These are phyloP conservation scores for Zaprionus nigranus DNA, from an alignment of 1,140 invertebrate genomes.

Conservation along the genomic window DNA sequence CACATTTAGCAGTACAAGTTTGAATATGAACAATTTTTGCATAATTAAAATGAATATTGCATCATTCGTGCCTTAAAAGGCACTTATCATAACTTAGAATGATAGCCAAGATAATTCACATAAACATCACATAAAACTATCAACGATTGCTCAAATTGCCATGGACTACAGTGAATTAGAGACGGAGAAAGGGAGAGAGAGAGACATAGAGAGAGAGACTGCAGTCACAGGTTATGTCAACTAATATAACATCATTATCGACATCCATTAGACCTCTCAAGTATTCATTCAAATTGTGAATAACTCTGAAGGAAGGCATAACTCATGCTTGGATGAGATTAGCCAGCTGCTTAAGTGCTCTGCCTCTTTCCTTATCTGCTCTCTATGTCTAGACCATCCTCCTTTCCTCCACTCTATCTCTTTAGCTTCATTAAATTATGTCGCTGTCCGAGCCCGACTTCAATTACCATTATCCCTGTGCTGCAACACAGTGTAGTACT, in stretches of 20 bases:
- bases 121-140: background rate
- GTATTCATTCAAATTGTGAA: conserved; percentile 22
- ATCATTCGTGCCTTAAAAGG: too few relatives aligned
- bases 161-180: background rate
- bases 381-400: background rate
- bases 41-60: too few relatives aligned
- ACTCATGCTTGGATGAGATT: conserved; percentile 14
- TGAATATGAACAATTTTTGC: too few relatives aligned
- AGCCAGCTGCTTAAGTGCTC: conserved; percentile 18
- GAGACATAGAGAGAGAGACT: background rate
- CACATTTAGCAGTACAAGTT: too few relatives aligned
- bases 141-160: background rate
- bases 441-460: conserved; percentile 9
- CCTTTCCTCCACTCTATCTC: background rate
- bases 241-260: background rate
- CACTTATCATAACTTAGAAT: background rate
- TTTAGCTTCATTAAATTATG: conserved; percentile 32
- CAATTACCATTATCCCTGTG: conserved; percentile 51
- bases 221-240: background rate
- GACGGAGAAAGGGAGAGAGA: background rate
- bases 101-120: background rate
- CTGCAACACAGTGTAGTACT: conserved; percentile 13
- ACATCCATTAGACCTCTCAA: conserved; percentile 19
- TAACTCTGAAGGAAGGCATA: conserved; percentile 2
- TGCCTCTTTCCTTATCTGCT: background rate